Evolutionary conservation across 2,113 vertebrate genomes (phyloP).

Genomic region (Dasyprocta punctata): DNA sequence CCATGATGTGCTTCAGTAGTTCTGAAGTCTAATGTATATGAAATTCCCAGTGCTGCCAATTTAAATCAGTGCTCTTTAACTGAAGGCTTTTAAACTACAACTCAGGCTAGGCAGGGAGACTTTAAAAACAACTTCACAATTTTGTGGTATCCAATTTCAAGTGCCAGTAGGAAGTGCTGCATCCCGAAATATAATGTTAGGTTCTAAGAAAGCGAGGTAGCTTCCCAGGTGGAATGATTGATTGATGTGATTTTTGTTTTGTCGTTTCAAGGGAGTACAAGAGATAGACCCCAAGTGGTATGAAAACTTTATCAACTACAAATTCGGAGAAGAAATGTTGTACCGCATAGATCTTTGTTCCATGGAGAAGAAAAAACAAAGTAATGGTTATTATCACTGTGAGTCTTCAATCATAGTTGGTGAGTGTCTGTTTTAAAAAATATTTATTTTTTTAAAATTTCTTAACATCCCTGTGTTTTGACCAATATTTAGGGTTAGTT

Average conservation of each 20-base stretch:
- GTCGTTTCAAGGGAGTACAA: constrained; percentile 91
- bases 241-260: constrained; percentile 77
- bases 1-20: not conserved
- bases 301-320: constrained; percentile 87
- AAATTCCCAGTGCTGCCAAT: not conserved
- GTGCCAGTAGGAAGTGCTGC: not conserved
- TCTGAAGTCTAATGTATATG: not conserved
- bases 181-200: not conserved
- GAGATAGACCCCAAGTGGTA: constrained; percentile 92
- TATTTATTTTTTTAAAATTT: not conserved
- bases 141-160: constrained; percentile 32
- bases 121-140: constrained; percentile 6
- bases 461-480: not conserved
- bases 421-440: constrained; percentile 84
- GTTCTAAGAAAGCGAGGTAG: constrained; percentile 27
- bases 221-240: constrained; percentile 6
- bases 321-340: constrained; percentile 93
- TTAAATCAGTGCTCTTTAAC: not conserved
- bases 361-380: constrained; percentile 96
- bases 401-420: constrained; percentile 93
- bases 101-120: not conserved
- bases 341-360: constrained; percentile 95
- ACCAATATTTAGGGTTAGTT: constrained; percentile 26
- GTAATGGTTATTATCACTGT: constrained; percentile 94
- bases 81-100: not conserved